These are phyloP conservation scores for Protaetia brevitarsis DNA, from an alignment of 1,140 invertebrate species.

Conservation along the genomic window DNA sequence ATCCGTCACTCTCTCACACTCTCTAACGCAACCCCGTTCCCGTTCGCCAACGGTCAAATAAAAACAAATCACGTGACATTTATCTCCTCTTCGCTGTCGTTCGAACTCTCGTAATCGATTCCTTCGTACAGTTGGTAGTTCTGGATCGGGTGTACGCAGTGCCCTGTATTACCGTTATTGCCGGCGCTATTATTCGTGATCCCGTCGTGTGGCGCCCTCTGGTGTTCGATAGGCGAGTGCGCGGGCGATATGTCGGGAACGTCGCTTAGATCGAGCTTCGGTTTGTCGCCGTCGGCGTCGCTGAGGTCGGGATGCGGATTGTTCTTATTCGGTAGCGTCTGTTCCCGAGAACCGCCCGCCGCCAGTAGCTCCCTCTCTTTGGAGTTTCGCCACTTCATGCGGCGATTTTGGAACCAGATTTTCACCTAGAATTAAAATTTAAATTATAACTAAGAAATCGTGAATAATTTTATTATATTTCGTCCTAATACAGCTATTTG, in stretches of 20 bases:
- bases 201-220: slow-evolving; percentile 26
- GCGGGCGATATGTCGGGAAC: slow-evolving; percentile 49
- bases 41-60: neutral
- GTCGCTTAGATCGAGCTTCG: slow-evolving; percentile 58
- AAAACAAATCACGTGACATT: slow-evolving; percentile 70
- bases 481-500: too few species aligned
- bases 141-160: slow-evolving; percentile 23
- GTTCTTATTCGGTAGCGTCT: slow-evolving; percentile 94
- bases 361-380: slow-evolving; percentile 94
- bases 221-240: slow-evolving; percentile 44
- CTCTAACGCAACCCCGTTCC: too few species aligned
- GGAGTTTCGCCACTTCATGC: slow-evolving; percentile 97
- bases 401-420: slow-evolving; percentile 94
- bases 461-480: neutral
- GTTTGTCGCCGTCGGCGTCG: slow-evolving; percentile 78
- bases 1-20: too few species aligned
- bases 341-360: slow-evolving; percentile 86
- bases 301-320: slow-evolving; percentile 95
- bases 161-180: neutral
- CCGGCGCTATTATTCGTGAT: neutral
- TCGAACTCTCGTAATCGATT: slow-evolving; percentile 63
- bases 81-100: slow-evolving; percentile 76
- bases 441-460: neutral
- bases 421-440: slow-evolving; percentile 70
- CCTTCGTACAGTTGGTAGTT: slow-evolving; percentile 41